Evolutionary conservation across 2,888 invertebrate genomes (phyloP).

Genomic region (Corbicula japonica): DNA sequence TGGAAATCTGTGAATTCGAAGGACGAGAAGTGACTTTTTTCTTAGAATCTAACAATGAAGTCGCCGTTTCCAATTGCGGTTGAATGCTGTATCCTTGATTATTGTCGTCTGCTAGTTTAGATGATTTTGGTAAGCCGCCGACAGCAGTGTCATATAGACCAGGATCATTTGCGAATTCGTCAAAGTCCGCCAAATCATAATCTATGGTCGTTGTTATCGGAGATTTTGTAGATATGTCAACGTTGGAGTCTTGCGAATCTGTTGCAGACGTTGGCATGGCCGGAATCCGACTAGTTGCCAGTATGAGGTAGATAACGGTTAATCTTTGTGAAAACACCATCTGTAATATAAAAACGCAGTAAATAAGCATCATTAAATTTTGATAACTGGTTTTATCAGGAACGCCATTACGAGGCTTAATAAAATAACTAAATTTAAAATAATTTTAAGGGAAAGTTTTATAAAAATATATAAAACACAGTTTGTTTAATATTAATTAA

Average conservation of each 20-base stretch:
- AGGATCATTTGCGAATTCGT: slow-evolving; percentile 52
- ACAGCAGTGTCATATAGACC: slow-evolving; percentile 28
- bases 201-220: slow-evolving; percentile 57
- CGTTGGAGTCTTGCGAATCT: slow-evolving; percentile 1
- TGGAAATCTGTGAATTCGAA: background rate
- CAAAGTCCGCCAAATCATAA: slow-evolving; percentile 63
- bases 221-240: slow-evolving; percentile 21
- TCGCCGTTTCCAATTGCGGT: too few species aligned
- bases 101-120: slow-evolving; percentile 11
- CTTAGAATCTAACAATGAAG: too few species aligned
- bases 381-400: too few species aligned
- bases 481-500: too few species aligned
- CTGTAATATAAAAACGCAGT: slow-evolving; percentile 2
- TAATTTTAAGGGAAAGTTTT: too few species aligned
- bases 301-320: slow-evolving; percentile 6
- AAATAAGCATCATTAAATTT: too few species aligned
- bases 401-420: too few species aligned
- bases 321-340: background rate
- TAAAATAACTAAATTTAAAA: too few species aligned
- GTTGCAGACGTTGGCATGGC: slow-evolving; percentile 15
- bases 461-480: too few species aligned
- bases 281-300: background rate
- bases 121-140: slow-evolving; percentile 8
- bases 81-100: too few species aligned
- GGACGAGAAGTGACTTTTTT: background rate